phyloP scores from a whole-genome alignment of 2,888 invertebrate species.

The Mayetiola destructor region DNA sequence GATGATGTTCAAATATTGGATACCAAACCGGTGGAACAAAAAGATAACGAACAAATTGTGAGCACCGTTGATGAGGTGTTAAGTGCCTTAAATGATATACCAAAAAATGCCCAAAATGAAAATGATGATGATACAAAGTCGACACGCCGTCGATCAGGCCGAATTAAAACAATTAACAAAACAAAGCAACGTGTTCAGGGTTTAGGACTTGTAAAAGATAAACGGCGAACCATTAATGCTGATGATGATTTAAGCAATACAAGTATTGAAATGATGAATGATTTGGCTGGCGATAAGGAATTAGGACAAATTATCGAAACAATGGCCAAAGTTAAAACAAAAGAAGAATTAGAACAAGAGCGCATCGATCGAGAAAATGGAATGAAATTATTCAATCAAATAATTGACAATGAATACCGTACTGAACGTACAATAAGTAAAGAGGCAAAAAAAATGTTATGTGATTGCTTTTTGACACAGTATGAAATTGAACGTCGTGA shows the following conservation, averaged over 20 bases:
- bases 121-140: neutral
- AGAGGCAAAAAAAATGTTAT: slow-evolving; percentile 85
- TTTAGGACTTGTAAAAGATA: slow-evolving; percentile 48
- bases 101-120: neutral
- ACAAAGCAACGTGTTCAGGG: slow-evolving; percentile 51
- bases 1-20: neutral
- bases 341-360: slow-evolving; percentile 26
- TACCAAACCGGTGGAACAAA: neutral
- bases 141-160: slow-evolving; percentile 50
- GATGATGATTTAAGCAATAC: slow-evolving; percentile 39
- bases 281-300: slow-evolving; percentile 19
- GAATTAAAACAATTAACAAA: slow-evolving; percentile 60
- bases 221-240: slow-evolving; percentile 23
- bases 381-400: slow-evolving; percentile 60
- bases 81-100: neutral
- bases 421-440: slow-evolving; percentile 73
- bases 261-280: slow-evolving; percentile 17
- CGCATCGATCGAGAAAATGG: slow-evolving; percentile 38
- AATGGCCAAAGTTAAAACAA: slow-evolving; percentile 22
- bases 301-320: slow-evolving; percentile 28
- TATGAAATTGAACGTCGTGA: slow-evolving; percentile 76
- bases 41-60: neutral
- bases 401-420: slow-evolving; percentile 76
- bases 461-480: slow-evolving; percentile 83
- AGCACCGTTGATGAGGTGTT: neutral